Base-by-base conservation (phyloP, 2,888 invertebrate species). In the Hesperia comma region DNA sequence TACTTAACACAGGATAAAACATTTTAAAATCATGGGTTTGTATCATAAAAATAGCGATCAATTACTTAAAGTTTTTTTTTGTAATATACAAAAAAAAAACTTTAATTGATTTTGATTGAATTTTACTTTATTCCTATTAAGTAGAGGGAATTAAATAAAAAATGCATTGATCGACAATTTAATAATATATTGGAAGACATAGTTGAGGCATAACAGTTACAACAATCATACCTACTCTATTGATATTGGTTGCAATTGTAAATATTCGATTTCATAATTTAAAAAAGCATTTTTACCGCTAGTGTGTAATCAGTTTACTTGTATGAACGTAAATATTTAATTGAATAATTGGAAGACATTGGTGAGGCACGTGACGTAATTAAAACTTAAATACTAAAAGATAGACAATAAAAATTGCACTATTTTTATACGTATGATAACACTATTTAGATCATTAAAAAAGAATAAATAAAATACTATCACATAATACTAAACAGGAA, bases 141-240 rank as follows among this genome's bases (percentile, higher is more conserved):
- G 2, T 26, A 26, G 26, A 26, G 26, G 26, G 3, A 26, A 26
- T 26, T 26, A 26, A 26, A 26, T 26, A 62, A 6, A 55, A 1
- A n/a, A 32, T 19, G 15, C 19, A 8, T 4, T 10, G 40, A 26
- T 56, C 60, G 14, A 32, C 56, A 62, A n/a, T n/a, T n/a, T n/a
- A n/a, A n/a, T 8, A 62, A 41, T 69, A 63, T 66, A 71, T 69
- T 74, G 76, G 76, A 76, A 76, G 76, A 76, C 76, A 68, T 70
- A 67, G 64, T 68, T 70, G 69, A 74, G 74, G 73, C 75, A 70
- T 70, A 26, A 69, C 68, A 60, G 68, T 68, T 58, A 60, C 60
- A 26, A 26, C 26, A 60, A 54, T 51, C 19, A 41, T 55, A 63
- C 62, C 46, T 58, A 58, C 19, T 53, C 46, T 54, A 37, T 17